Evolutionary conservation across 2,888 invertebrate species (phyloP), one percentile per base, ranked within the genome.

Genomic region (Lymantria monacha): DNA sequence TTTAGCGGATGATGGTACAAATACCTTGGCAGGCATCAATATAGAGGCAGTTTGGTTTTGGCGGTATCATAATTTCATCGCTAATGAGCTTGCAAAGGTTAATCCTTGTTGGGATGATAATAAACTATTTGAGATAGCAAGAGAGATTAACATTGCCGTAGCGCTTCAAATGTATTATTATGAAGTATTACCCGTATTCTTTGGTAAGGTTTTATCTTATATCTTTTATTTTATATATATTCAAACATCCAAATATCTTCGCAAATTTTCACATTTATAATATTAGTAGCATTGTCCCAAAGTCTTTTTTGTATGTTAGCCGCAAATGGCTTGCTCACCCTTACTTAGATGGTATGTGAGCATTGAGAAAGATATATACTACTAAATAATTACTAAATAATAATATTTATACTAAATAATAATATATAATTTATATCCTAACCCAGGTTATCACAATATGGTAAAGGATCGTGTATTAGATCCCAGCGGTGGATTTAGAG

Each of bases 101-200:
- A 82, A 82, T 15, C 76, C 78, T 0, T 74, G 73, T 46, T 82
- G 82, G 82, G 59, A 62, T 13, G 82, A 83, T 14, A 72, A 79
- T 0, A 66, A 57, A 40, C 55, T 80, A 0, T 82, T 77, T 51
- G 47, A 66, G 12, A 63, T 61, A 0, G 66, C 81, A 0, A 64
- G 79, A 51, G 77, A 81, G n/a, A 79, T 81, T 11, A 69, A 71
- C 31, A 80, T 81, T 8, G 78, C 78, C 11, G 59, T 60, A 9
- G 52, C 37, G 3, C 42, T 68, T 45, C 78, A 80, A 51, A 71
- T 82, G 12, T 63, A 61, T 31, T 65, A 66, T 10, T 74, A 81
- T 42, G 81, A 81, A 40, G 22, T 40, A 0, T 8, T 9, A 0
- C 46, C 46, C 12, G 3, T 9, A 30, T 46, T 40, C 7, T 37